Conservation (phyloP, 2,888 invertebrate genomes). For the Noctua janthina region DNA sequence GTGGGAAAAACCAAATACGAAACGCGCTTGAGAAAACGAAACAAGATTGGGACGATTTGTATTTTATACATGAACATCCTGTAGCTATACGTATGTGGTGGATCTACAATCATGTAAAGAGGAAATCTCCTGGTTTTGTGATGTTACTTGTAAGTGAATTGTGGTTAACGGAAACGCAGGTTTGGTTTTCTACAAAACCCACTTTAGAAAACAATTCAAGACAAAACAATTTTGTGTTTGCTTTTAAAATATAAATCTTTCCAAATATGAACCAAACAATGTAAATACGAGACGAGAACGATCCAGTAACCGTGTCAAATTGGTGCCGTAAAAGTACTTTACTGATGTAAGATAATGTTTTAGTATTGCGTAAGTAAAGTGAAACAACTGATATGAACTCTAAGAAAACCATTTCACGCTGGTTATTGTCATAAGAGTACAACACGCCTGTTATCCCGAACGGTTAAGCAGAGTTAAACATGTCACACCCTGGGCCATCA, state of each 20-base stretch:
- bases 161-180: not conserved
- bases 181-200: not conserved
- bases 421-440: not conserved
- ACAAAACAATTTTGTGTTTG: not conserved
- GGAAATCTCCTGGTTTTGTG: not conserved
- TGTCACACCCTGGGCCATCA: not conserved
- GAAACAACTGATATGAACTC: not conserved
- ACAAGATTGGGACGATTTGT: conserved; percentile 31
- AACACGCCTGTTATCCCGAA: not conserved
- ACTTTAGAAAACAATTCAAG: not conserved
- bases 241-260: not conserved
- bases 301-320: conserved; percentile 18
- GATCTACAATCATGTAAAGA: not conserved
- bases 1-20: not conserved
- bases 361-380: conserved; percentile 5
- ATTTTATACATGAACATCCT: conserved; percentile 21
- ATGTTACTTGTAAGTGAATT: not conserved
- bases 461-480: not conserved
- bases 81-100: conserved; percentile 1
- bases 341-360: conserved; percentile 16
- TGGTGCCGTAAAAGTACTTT: conserved; percentile 20
- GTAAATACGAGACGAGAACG: not conserved
- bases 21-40: conserved; percentile 19
- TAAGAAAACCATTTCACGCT: not conserved
- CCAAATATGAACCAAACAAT: not conserved